A percentile compares a stretch with the other conserved stretches of the same genome.
Conservation (phyloP, 2,797 vertebrate genomes). For the Steatocranus sp. region DNA sequence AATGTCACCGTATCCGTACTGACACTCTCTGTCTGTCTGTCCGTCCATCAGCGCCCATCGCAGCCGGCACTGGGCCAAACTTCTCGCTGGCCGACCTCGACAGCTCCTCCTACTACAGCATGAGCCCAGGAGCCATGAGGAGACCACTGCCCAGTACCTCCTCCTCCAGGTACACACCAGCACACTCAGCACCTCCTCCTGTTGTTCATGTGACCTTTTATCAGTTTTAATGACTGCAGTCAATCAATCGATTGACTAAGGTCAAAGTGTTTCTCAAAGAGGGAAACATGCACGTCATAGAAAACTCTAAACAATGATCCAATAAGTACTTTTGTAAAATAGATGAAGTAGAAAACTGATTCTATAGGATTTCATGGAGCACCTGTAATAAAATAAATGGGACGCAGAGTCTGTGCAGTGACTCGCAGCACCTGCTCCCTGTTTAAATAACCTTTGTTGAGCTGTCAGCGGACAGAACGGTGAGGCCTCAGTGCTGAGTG, state of each 20-base stretch:
- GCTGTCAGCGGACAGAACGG: neutral
- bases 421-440: neutral
- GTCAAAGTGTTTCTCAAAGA: neutral
- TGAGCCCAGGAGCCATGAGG: conserved; percentile 98
- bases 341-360: neutral
- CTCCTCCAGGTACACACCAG: conserved; percentile 78
- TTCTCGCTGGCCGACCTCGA: conserved; percentile 98
- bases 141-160: conserved; percentile 95
- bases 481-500: neutral
- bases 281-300: neutral
- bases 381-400: neutral
- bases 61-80: conserved; percentile 95
- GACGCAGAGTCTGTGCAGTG: neutral
- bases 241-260: neutral
- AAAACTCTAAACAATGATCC: neutral
- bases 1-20: neutral
- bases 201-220: neutral
- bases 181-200: neutral
- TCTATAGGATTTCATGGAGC: neutral
- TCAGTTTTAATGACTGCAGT: neutral
- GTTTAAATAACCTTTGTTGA: neutral
- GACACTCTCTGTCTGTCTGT: neutral
- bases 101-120: conserved; percentile 99
- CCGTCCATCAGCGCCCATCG: conserved; percentile 85
- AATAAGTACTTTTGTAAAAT: neutral